Evolutionary conservation across 2,113 vertebrate species (phyloP), one percentile per base, ranked within the genome.

Genomic region (Colaptes auratus): DNA sequence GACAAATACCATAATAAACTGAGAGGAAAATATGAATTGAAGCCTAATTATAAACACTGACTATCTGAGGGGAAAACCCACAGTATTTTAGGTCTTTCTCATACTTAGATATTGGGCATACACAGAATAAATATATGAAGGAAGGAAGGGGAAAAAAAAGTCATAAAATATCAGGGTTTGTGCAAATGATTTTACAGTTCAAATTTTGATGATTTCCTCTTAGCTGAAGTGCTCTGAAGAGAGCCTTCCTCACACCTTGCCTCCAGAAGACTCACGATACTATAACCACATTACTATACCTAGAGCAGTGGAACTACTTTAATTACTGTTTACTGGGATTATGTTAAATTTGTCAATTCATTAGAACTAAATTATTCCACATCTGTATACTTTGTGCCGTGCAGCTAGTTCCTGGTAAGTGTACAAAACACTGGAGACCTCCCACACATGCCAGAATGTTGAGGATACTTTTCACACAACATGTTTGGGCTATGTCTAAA

Each of bases 401-500:
- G 27, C 0, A 0, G 61, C 39, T 2, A 2, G 15, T 24, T 9
- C 59, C 59, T 64, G 16, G 6, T 24, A 10, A 58, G 27, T 20
- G 31, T 7, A 39, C 17, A 42, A 28, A 76, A 25, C 1, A 25
- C 13, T 52, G 2, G 31, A n/a, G 39, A 46, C 11, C 30, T 78
- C 0, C 3, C 1, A 7, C 9, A 74, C 21, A 58, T n/a, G 15
- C 31, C 33, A 67, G 25, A 74, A 36, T n/a, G 72, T 69, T 46
- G 81, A 50, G 58, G 61, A 48, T 35, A 23, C 4, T 55, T 74
- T 36, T 53, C 0, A 1, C 15, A 77, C 16, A 56, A 12, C 4
- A 4, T 5, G 15, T 66, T n/a, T 69, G 30, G 19, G 56, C 42
- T 44, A 12, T 10, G 27, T 9, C 44, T 77, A 71, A 82, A 86